Evolutionary conservation across 2,888 invertebrate genomes (phyloP).

Genomic region (Harmothoe impar): DNA sequence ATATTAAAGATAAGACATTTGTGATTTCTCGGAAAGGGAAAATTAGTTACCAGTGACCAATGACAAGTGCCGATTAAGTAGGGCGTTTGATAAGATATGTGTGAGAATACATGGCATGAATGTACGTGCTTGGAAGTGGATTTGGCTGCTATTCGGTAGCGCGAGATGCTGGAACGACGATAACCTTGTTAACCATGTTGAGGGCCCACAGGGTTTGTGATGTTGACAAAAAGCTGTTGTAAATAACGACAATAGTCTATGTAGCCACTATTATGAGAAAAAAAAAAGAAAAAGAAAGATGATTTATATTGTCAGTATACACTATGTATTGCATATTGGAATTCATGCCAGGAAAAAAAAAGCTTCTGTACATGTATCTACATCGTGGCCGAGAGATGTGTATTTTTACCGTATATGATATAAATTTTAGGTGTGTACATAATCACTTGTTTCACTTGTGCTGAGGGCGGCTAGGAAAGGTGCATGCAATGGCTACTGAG

Average conservation of each 20-base stretch:
- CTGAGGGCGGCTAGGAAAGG: background rate
- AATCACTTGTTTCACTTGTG: constrained; percentile 14
- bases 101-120: too few relatives aligned
- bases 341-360: background rate
- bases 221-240: constrained; percentile 7
- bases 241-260: constrained; percentile 8
- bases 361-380: background rate
- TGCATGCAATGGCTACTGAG: too few relatives aligned
- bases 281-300: background rate
- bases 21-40: background rate
- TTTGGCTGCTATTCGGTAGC: too few relatives aligned
- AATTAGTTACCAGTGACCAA: background rate
- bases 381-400: background rate
- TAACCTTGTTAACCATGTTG: too few relatives aligned
- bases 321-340: constrained; percentile 5
- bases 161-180: background rate
- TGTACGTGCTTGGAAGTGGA: too few relatives aligned
- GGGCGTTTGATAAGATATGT: too few relatives aligned
- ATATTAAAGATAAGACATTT: background rate
- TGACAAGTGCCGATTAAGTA: background rate
- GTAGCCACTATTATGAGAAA: background rate
- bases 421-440: background rate
- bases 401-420: constrained; percentile 30
- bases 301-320: background rate
- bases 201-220: background rate